phyloP scores from a whole-genome alignment of 2,113 vertebrate genomes.

The Phrynosoma platyrhinos region DNA sequence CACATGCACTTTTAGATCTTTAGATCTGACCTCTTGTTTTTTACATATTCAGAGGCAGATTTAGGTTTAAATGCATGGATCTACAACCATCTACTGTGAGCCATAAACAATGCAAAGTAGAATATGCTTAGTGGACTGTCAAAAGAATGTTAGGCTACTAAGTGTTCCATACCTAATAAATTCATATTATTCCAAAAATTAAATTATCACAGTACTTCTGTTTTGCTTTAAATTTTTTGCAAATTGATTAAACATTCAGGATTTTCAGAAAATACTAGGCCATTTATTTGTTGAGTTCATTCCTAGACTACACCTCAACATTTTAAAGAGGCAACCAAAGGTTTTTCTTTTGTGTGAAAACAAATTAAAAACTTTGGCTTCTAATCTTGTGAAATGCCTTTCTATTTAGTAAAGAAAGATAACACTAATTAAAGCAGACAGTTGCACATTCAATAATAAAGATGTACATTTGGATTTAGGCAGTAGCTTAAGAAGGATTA shows the following conservation, averaged over 20 bases:
- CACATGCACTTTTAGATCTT: background rate
- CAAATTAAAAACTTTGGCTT: background rate
- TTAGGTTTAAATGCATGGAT: background rate
- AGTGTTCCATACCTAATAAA: no score
- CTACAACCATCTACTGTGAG: background rate
- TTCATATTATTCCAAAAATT: no score
- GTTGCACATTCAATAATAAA: constrained; percentile 12
- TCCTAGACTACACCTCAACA: no score
- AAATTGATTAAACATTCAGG: background rate
- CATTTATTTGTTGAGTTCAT: background rate
- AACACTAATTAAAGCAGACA: constrained; percentile 4
- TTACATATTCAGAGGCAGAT: background rate
- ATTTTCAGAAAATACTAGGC: background rate
- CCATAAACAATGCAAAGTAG: background rate
- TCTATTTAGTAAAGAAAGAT: background rate
- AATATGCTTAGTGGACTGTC: background rate
- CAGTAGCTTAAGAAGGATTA: background rate
- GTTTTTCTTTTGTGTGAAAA: background rate
- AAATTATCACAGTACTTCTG: background rate
- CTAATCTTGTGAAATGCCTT: background rate
- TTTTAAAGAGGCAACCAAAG: background rate
- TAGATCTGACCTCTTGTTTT: background rate
- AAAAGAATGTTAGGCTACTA: background rate
- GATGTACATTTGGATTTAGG: background rate
- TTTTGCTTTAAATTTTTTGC: background rate